These are phyloP conservation scores for Crypturellus tataupa DNA, from an alignment of 2,797 vertebrate genomes.

Conservation along the genomic window DNA sequence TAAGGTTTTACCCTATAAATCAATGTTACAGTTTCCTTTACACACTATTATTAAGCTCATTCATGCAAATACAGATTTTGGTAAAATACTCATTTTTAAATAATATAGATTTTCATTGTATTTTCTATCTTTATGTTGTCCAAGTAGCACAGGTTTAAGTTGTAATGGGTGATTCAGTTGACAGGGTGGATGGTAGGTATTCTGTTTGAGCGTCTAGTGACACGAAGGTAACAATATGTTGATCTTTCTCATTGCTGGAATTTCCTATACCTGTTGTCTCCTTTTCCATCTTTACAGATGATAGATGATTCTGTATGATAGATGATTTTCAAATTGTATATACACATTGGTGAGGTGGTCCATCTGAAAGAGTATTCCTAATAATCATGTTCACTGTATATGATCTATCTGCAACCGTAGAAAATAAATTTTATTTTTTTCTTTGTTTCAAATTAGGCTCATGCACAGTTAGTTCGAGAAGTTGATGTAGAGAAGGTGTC, in stretches of 20 bases:
- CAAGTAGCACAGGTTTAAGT: background rate
- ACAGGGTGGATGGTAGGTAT: background rate
- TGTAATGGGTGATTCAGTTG: background rate
- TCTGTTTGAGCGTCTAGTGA: background rate
- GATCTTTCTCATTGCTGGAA: background rate
- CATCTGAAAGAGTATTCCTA: background rate
- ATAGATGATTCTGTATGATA: background rate
- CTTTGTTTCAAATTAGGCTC: constrained; percentile 81
- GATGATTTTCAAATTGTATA: background rate
- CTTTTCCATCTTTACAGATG: background rate
- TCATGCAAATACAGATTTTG: background rate
- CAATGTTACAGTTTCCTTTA: background rate
- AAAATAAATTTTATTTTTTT: constrained; percentile 17
- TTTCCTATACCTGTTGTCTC: accelerated
- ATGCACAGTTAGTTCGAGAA: constrained; percentile 92
- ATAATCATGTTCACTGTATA: background rate
- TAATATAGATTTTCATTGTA: background rate
- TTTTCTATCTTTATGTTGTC: background rate
- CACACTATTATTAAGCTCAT: background rate
- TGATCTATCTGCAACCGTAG: background rate
- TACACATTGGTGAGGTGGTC: accelerated
- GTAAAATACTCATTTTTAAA: background rate
- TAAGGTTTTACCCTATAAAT: background rate
- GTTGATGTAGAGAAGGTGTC: constrained; percentile 93
- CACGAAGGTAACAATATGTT: background rate